phyloP scores from a whole-genome alignment of 1,140 invertebrate species.

The Armadillidium nasatum region DNA sequence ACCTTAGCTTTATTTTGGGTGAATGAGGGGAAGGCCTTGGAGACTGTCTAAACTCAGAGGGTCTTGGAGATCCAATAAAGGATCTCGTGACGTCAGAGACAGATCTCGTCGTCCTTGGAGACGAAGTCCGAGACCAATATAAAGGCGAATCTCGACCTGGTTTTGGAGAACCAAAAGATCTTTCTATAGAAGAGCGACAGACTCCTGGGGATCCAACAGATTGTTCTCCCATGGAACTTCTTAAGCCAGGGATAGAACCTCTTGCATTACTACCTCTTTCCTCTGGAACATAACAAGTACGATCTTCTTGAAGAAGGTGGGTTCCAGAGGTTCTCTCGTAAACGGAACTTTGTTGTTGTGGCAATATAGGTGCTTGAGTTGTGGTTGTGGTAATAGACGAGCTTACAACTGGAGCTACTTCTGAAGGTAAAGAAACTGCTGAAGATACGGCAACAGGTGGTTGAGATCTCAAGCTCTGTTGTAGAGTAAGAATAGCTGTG shows the following conservation, averaged over 20 bases:
- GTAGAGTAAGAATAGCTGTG: slow-evolving; percentile 46
- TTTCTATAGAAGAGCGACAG: slow-evolving; percentile 33
- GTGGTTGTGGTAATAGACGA: slow-evolving; percentile 14
- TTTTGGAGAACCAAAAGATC: slow-evolving; percentile 35
- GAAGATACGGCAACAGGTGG: background rate
- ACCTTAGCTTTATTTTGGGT: slow-evolving; percentile 44
- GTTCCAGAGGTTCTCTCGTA: slow-evolving; percentile 33
- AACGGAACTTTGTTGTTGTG: slow-evolving; percentile 13
- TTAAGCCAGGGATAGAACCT: slow-evolving; percentile 21
- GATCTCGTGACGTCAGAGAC: slow-evolving; percentile 42
- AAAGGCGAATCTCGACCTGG: slow-evolving; percentile 36
- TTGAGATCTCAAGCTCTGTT: slow-evolving; percentile 8
- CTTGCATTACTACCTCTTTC: background rate
- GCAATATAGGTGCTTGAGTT: slow-evolving; percentile 14
- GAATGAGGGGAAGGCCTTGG: slow-evolving; percentile 42
- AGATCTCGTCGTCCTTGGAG: slow-evolving; percentile 39
- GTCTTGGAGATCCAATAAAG: slow-evolving; percentile 35
- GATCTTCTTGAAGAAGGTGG: slow-evolving; percentile 31
- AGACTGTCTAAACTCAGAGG: slow-evolving; percentile 34
- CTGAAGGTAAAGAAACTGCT: slow-evolving; percentile 19
- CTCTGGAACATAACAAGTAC: slow-evolving; percentile 32
- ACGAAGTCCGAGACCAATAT: slow-evolving; percentile 36
- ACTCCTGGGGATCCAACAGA: slow-evolving; percentile 31
- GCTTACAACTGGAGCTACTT: slow-evolving; percentile 22
- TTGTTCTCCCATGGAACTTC: slow-evolving; percentile 31